Base-by-base conservation (phyloP, 2,113 vertebrate species). In the Bubo scandiacus region DNA sequence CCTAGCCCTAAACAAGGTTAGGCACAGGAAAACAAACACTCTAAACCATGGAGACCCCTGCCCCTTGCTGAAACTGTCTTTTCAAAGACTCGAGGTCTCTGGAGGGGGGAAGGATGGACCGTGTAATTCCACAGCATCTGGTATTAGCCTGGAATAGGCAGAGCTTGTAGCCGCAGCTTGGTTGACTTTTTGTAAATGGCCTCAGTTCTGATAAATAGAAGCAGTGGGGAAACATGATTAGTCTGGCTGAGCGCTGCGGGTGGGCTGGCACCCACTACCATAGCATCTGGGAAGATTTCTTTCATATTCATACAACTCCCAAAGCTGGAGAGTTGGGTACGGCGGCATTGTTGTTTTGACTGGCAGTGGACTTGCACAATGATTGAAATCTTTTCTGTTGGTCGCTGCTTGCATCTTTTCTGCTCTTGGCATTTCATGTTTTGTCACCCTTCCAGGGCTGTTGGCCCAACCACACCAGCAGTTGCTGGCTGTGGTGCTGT, bases 1-100 rank as follows among this genome's bases (percentile, higher is more conserved):
- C 98, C 98, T 99, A 99, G 98, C 98, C 97, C 98, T 98, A 98
- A 99, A 99, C 98, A 98, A 98, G 98, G 98, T 99, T 99, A 99
- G 97, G 96, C 22, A 92, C 98, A 99, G 99, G 99, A 99, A 99
- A 99, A 99, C 98, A 99, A 99, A 98, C 98, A 99, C 99, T 99
- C 98, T 98, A 98, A 98, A 98, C 88, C 79, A 22, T 81, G 92
- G 95, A 97, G 71, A 87, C 88, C 88, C 80, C 62, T 96, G 70
- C 40, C 63, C 54, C 93, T 86, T 88, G 70, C 81, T 96, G 97
- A 97, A 96, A 90, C 88, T 90, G 68, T 92, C 88, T 97, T 95
- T 97, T 89, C 66, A 96, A 94, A 97, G 87, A 72, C 55, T 91
- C 21, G 49, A 77, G 58, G 77, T 97, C 86, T 97, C 72, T 94